A percentile compares a stretch with the other conserved stretches of the same genome.
Conservation (phyloP, 2,888 invertebrate genomes). For the Epinotia bilunana region DNA sequence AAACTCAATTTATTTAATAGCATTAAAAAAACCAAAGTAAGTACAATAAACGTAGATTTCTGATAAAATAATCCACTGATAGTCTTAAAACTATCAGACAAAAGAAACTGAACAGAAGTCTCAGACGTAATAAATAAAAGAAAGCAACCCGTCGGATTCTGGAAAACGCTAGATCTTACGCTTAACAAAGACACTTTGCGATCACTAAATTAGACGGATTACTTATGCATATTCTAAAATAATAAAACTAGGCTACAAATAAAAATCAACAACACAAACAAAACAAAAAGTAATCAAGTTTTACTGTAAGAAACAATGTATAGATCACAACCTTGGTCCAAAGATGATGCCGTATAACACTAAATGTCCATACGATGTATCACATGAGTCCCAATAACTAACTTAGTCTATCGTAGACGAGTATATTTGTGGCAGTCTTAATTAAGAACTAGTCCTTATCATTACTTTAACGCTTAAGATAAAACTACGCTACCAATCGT, state of each 20-base stretch:
- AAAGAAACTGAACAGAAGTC: conserved; percentile 41
- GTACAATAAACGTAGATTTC: conserved; percentile 27
- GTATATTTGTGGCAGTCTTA: conserved; percentile 62
- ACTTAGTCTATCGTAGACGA: conserved; percentile 56
- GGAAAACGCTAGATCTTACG: conserved; percentile 3
- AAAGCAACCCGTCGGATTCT: conserved; percentile 43
- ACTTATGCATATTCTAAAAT: not conserved
- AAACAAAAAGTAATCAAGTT: conserved; percentile 30
- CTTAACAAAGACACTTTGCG: not conserved
- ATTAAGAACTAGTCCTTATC: conserved; percentile 69
- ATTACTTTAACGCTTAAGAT: conserved; percentile 58
- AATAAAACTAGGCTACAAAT: conserved; percentile 13
- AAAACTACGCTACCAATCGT: conserved; percentile 58
- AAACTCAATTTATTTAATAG: conserved; percentile 25
- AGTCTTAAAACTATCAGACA: conserved; percentile 47
- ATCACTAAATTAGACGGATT: conserved; percentile 17
- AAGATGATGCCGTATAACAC: conserved; percentile 56
- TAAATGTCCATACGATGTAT: conserved; percentile 62
- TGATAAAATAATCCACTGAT: conserved; percentile 3
- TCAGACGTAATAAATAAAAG: conserved; percentile 43
- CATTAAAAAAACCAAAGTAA: conserved; percentile 14
- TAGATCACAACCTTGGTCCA: conserved; percentile 70
- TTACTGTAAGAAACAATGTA: conserved; percentile 28
- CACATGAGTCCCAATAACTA: conserved; percentile 62
- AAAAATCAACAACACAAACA: conserved; percentile 45